phyloP scores from a whole-genome alignment of 2,113 vertebrate genomes.

The Pelecanus crispus region DNA sequence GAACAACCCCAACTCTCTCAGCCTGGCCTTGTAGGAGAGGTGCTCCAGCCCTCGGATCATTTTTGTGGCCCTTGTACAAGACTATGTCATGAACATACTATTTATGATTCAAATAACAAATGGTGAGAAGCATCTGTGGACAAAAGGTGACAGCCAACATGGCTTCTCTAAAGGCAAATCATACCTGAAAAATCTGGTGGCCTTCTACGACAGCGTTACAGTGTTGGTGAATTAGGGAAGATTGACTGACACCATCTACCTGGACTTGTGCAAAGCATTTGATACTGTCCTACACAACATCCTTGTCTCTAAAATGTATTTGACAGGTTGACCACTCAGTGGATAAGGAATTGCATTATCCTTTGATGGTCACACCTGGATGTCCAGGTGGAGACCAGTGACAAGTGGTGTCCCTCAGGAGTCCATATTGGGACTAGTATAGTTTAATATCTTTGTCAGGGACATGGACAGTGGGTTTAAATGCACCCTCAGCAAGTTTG shows the following conservation, averaged over 20 bases:
- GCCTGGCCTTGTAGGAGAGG: too few relatives aligned
- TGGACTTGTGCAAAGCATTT: neutral
- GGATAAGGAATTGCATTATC: too few relatives aligned
- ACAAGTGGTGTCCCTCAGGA: too few relatives aligned
- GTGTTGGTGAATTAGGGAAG: neutral
- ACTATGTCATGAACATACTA: neutral
- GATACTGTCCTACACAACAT: too few relatives aligned
- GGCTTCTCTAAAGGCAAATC: neutral
- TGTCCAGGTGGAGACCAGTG: too few relatives aligned
- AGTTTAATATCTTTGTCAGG: neutral
- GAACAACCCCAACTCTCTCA: too few relatives aligned
- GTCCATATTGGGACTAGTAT: neutral
- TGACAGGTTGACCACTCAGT: too few relatives aligned
- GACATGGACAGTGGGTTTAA: neutral
- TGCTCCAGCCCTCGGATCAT: too few relatives aligned
- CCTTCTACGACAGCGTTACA: accelerated
- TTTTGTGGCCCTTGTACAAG: too few relatives aligned
- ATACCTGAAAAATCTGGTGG: neutral
- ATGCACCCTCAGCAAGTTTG: neutral
- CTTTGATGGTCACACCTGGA: too few relatives aligned
- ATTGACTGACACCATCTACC: neutral
- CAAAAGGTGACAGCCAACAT: neutral
- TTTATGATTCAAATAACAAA: neutral
- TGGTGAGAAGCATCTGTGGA: neutral
- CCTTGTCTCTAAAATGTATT: too few relatives aligned